phyloP scores from a whole-genome alignment of 1,140 invertebrate species.

The Caligus rogercresseyi region DNA sequence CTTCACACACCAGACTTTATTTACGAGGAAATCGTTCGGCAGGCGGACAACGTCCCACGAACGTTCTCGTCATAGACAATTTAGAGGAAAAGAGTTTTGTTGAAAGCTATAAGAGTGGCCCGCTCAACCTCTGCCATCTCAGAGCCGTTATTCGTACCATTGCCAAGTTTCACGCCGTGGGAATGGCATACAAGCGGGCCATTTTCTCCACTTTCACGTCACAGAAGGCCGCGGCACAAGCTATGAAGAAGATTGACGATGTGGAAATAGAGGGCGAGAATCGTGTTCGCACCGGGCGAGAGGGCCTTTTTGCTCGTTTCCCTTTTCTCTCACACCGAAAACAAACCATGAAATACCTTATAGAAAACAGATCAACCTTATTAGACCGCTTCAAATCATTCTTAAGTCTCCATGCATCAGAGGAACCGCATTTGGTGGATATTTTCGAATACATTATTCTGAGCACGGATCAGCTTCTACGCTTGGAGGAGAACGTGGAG shows the following conservation, averaged over 20 bases:
- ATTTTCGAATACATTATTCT: slow-evolving; percentile 17
- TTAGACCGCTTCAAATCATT: slow-evolving; percentile 10
- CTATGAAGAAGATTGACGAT: slow-evolving; percentile 14
- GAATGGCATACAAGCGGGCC: slow-evolving; percentile 10
- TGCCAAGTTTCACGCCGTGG: slow-evolving; percentile 18
- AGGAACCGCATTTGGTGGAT: slow-evolving; percentile 12
- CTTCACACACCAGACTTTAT: slow-evolving; percentile 11
- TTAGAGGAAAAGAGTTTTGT: slow-evolving; percentile 14
- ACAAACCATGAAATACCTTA: slow-evolving; percentile 2
- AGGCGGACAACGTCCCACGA: slow-evolving; percentile 8
- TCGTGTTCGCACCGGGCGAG: background rate
- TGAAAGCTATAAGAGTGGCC: background rate
- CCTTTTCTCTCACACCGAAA: background rate
- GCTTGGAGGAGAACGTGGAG: slow-evolving; percentile 14
- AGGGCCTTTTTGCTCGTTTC: slow-evolving; percentile 7
- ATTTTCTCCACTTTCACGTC: background rate
- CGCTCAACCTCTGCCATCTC: slow-evolving; percentile 11
- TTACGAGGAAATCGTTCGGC: slow-evolving; percentile 9
- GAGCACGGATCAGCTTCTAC: slow-evolving; percentile 12
- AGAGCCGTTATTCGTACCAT: slow-evolving; percentile 7
- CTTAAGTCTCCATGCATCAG: background rate
- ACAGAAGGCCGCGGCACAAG: background rate
- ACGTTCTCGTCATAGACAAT: slow-evolving; percentile 18
- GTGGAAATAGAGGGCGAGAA: slow-evolving; percentile 17
- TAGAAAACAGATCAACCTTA: slow-evolving; percentile 10